Evolutionary conservation across 2,113 vertebrate species (phyloP).

Genomic region (Nestor notabilis): DNA sequence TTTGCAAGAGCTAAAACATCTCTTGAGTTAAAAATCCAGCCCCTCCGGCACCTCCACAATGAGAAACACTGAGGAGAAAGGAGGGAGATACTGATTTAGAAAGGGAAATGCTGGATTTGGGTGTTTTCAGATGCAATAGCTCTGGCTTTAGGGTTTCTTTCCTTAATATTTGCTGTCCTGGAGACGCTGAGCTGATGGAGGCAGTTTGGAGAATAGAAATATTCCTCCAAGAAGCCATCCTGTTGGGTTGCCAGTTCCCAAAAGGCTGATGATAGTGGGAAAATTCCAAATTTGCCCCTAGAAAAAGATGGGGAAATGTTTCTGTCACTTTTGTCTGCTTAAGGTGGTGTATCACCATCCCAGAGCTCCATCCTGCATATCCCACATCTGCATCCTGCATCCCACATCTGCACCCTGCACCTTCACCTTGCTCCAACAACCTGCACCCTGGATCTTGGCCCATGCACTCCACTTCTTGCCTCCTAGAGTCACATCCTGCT

Average conservation of each 20-base stretch:
- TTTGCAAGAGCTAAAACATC: neutral
- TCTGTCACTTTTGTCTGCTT: neutral
- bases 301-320: neutral
- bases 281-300: neutral
- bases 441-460: neutral
- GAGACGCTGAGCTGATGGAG: accelerated
- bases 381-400: neutral
- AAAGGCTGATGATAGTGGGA: neutral
- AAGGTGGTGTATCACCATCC: neutral
- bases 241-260: accelerated
- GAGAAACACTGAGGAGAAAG: neutral
- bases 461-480: neutral
- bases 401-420: neutral
- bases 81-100: neutral
- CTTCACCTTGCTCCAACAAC: neutral
- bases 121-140: neutral
- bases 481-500: neutral
- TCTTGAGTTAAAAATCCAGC: neutral
- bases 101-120: neutral
- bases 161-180: neutral
- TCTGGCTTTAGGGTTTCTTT: neutral
- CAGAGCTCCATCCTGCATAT: neutral
- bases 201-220: neutral
- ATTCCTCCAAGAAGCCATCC: neutral
- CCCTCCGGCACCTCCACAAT: neutral